phyloP scores from a whole-genome alignment of 2,113 vertebrate genomes.

The Pitta sordida region DNA sequence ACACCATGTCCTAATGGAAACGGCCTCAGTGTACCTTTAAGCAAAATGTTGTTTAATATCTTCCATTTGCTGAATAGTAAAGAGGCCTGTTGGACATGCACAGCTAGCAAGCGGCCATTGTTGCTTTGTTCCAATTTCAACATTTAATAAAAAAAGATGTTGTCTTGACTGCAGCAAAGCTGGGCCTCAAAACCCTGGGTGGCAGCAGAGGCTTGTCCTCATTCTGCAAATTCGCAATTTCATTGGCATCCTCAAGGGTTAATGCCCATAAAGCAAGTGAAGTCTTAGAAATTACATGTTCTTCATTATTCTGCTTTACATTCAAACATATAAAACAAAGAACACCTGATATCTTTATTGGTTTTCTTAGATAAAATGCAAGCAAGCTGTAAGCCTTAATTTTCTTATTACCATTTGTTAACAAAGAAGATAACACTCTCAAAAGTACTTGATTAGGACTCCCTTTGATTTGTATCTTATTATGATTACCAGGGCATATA shows the following conservation, averaged over 20 bases:
- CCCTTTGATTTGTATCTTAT: conserved; percentile 60
- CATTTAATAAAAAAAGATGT: conserved; percentile 77
- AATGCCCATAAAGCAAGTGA: background rate
- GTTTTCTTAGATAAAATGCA: conserved; percentile 61
- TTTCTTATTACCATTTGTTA: conserved; percentile 70
- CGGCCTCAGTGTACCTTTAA: conserved; percentile 79
- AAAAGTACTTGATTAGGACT: conserved; percentile 61
- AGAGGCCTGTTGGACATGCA: conserved; percentile 82
- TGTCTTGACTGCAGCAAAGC: background rate
- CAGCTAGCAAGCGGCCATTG: conserved; percentile 73
- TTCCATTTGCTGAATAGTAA: conserved; percentile 82
- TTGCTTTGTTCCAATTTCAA: conserved; percentile 80
- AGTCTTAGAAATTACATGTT: conserved; percentile 4
- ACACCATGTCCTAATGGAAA: conserved; percentile 80
- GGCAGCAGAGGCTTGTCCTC: background rate
- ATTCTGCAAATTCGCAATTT: background rate
- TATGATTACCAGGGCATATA: conserved; percentile 37
- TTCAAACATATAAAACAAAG: conserved; percentile 56
- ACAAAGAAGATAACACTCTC: conserved; percentile 64
- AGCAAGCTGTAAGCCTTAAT: conserved; percentile 64
- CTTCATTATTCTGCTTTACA: conserved; percentile 43
- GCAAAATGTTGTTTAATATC: conserved; percentile 86
- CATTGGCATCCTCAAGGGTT: background rate
- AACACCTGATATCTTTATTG: conserved; percentile 65
- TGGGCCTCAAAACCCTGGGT: background rate